Percentiles rank a stretch among this genome's conserved stretches.
These are phyloP conservation scores for Eurosta solidaginis DNA, from an alignment of 1,140 invertebrate species.

Conservation along the genomic window DNA sequence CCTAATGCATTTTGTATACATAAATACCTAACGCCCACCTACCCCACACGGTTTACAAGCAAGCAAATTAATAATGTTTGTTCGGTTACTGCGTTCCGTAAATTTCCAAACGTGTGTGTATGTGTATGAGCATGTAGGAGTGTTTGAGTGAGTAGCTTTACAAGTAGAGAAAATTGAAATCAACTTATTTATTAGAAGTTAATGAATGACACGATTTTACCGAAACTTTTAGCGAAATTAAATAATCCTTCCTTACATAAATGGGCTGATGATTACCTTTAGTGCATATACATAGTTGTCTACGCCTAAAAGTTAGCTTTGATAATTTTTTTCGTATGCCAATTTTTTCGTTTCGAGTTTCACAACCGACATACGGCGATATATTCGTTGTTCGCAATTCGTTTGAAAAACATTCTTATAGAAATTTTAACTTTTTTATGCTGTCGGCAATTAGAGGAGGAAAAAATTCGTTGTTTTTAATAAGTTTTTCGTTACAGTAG, in stretches of 20 bases:
- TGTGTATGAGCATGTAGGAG: neutral
- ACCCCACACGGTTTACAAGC: neutral
- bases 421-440: neutral
- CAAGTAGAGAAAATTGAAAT: constrained; percentile 20
- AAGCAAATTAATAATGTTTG: neutral
- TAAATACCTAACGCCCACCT: neutral
- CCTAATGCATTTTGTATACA: neutral
- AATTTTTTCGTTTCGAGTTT: constrained; percentile 10
- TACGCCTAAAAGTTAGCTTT: constrained; percentile 18
- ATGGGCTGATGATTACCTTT: neutral
- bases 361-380: constrained; percentile 22
- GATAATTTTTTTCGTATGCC: neutral
- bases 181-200: too few species aligned
- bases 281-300: too few species aligned
- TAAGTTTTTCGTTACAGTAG: neutral
- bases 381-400: constrained; percentile 24
- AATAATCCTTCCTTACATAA: neutral
- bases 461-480: constrained; percentile 16
- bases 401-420: neutral
- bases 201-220: too few species aligned
- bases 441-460: neutral
- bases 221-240: too few species aligned
- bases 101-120: constrained; percentile 3
- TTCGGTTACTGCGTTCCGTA: neutral
- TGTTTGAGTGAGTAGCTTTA: neutral